Percentiles rank a stretch among this genome's conserved stretches.
These are phyloP conservation scores for Trachymyrmex cornetzi DNA, from an alignment of 1,140 invertebrate genomes.

Conservation along the genomic window DNA sequence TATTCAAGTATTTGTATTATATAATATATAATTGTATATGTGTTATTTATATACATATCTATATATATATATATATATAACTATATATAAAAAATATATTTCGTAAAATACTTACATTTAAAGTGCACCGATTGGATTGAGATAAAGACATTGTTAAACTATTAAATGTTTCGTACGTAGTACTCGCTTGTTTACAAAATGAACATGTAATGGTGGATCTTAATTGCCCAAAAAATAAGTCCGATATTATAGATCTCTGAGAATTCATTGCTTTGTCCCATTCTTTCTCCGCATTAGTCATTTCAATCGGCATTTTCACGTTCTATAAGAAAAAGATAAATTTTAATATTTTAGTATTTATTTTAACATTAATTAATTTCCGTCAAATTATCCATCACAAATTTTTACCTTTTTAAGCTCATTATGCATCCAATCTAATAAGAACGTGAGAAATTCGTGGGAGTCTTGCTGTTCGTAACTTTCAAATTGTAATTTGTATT, in stretches of 20 bases:
- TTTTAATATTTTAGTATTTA: conserved; percentile 29
- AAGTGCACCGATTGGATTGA: conserved; percentile 88
- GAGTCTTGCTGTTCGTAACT: conserved; percentile 97
- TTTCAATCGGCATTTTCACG: conserved; percentile 63
- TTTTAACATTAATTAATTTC: conserved; percentile 9
- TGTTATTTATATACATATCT: not conserved
- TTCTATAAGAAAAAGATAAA: conserved; percentile 65
- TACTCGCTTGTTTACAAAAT: conserved; percentile 91
- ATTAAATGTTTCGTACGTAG: conserved; percentile 96
- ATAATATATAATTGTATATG: not conserved
- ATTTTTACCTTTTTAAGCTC: conserved; percentile 91
- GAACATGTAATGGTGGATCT: conserved; percentile 94
- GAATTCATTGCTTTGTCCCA: conserved; percentile 92
- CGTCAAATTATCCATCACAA: not conserved
- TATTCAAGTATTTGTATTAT: not conserved
- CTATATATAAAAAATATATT: too few species aligned
- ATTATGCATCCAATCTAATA: conserved; percentile 96
- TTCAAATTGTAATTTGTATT: conserved; percentile 92
- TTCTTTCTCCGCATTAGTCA: conserved; percentile 88
- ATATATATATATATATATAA: not conserved
- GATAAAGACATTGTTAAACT: conserved; percentile 95
- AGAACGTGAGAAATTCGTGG: conserved; percentile 96
- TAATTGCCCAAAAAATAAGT: conserved; percentile 95
- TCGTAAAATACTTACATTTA: conserved; percentile 88
- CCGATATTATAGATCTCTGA: conserved; percentile 93